phyloP scores from a whole-genome alignment of 2,797 vertebrate species.

The Harpagifer antarcticus region DNA sequence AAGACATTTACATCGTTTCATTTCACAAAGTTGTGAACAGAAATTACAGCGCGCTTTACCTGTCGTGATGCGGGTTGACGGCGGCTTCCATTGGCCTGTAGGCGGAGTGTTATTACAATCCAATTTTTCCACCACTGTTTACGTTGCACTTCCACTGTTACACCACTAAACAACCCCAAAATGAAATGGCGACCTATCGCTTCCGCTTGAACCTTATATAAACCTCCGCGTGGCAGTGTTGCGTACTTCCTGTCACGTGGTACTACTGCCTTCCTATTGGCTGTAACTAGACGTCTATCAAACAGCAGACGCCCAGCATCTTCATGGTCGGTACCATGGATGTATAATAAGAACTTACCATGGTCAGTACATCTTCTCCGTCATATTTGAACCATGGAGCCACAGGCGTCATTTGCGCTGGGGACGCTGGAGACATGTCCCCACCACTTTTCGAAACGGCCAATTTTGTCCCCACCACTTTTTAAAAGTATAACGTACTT shows the following conservation, averaged over 20 bases:
- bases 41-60: constrained; percentile 61
- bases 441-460: too few species aligned
- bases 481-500: too few species aligned
- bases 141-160: constrained; percentile 27
- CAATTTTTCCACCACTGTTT: constrained; percentile 54
- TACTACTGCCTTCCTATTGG: constrained; percentile 56
- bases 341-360: constrained; percentile 12
- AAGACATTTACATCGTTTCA: neutral
- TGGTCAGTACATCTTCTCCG: constrained; percentile 47
- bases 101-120: constrained; percentile 73
- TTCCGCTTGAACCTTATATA: constrained; percentile 89
- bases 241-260: constrained; percentile 61
- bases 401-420: too few species aligned
- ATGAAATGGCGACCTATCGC: constrained; percentile 92
- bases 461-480: too few species aligned
- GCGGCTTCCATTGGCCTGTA: constrained; percentile 84
- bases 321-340: neutral
- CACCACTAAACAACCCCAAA: constrained; percentile 71
- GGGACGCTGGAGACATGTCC: too few species aligned
- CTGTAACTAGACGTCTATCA: constrained; percentile 24
- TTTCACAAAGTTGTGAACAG: fast-evolving
- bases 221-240: constrained; percentile 71
- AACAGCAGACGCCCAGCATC: neutral
- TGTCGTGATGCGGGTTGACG: constrained; percentile 86
- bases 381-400: neutral